These are phyloP conservation scores for Ips typographus DNA, from an alignment of 1,140 invertebrate species.

Conservation along the genomic window DNA sequence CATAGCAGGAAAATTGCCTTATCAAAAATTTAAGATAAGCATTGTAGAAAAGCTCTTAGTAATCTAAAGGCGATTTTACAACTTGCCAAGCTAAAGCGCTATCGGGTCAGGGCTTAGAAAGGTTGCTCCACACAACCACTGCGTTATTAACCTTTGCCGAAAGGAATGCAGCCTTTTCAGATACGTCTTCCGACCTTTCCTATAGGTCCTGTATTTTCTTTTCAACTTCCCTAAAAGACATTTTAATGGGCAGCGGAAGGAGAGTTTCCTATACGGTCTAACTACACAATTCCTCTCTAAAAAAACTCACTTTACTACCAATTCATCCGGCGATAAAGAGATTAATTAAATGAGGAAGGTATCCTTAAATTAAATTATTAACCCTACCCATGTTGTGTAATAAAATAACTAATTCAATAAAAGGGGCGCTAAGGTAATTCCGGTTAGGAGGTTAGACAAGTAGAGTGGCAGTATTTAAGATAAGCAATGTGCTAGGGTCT, in stretches of 20 bases:
- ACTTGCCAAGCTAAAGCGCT: conserved; percentile 11
- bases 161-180: conserved; percentile 21
- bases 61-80: conserved; percentile 18
- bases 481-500: conserved; percentile 12
- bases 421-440: conserved; percentile 12
- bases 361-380: conserved; percentile 11
- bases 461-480: conserved; percentile 24
- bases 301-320: not conserved
- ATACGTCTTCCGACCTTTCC: conserved; percentile 26
- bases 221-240: conserved; percentile 3
- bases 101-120: conserved; percentile 21
- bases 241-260: not conserved
- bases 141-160: conserved; percentile 27
- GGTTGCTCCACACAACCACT: conserved; percentile 23
- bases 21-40: conserved; percentile 22
- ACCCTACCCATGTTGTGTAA: not conserved
- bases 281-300: not conserved
- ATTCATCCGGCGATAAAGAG: not conserved
- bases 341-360: conserved; percentile 18
- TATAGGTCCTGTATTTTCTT: conserved; percentile 12
- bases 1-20: not conserved
- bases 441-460: conserved; percentile 12
- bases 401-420: conserved; percentile 22
- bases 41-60: conserved; percentile 5
- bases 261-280: not conserved